phyloP scores from a whole-genome alignment of 2,113 vertebrate species.

The Neofelis nebulosa region DNA sequence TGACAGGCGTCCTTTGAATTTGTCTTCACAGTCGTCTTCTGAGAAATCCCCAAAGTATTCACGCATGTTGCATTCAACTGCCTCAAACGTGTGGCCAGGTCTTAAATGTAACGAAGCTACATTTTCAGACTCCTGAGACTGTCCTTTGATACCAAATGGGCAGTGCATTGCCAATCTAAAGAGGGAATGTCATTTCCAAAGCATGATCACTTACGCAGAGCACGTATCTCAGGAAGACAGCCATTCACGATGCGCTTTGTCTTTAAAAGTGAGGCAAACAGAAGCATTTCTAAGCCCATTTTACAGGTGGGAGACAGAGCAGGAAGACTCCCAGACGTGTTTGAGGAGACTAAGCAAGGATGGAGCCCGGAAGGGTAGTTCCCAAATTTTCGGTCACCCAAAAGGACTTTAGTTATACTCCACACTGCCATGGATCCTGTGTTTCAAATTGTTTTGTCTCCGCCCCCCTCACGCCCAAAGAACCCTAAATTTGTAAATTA shows the following conservation, averaged over 20 bases:
- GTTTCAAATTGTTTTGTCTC: neutral
- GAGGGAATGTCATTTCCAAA: neutral
- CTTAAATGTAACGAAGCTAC: neutral
- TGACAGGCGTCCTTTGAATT: neutral
- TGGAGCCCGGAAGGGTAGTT: neutral
- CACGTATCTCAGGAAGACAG: neutral
- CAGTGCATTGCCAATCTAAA: neutral
- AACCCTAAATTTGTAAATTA: neutral
- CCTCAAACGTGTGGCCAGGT: neutral
- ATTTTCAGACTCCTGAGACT: neutral
- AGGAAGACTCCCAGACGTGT: neutral
- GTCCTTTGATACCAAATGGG: neutral
- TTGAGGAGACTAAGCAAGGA: neutral
- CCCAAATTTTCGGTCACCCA: neutral
- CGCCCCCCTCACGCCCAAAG: neutral
- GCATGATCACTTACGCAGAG: neutral
- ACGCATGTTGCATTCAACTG: neutral
- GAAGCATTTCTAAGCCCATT: neutral
- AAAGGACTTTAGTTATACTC: neutral
- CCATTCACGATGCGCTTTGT: neutral
- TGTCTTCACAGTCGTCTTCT: neutral
- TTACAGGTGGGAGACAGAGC: neutral
- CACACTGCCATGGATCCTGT: fast-evolving
- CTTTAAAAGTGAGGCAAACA: neutral
- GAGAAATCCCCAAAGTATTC: neutral